Base-by-base conservation (phyloP, 2,888 invertebrate species). In the Machimus atricapillus region DNA sequence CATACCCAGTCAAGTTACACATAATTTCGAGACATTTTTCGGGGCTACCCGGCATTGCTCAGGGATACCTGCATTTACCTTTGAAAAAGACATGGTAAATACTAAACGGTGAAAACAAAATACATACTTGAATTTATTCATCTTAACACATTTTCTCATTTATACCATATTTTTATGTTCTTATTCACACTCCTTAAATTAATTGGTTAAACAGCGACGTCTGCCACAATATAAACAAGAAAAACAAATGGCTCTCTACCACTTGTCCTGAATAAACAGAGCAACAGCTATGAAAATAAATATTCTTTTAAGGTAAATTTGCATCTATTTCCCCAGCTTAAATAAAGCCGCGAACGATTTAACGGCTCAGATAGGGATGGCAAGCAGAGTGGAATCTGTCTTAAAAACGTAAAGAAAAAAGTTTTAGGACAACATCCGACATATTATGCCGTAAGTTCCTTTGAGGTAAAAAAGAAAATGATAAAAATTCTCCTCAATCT, bases 381-480 rank as follows among this genome's bases (percentile, higher is more conserved):
- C 3, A 58, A 66, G 12, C 66, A 14, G 66, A 19, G 23, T 19
- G 58, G 66, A 66, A 7, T 56, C 66, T 66, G 8, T 76, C 37
- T 76, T 43, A 23, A 78, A 43, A 77, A 40, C 40, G 77, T 2
- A 43, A 12, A 12, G 16, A 23, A 78, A 78, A 78, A 43, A 78
- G 8, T 78, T 78, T 16, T 23, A 43, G 34, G 34, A 37, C 77
- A 78, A 46, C 40, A 78, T 78, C 19, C 37, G 77, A 40, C 78
- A 78, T 37, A 23, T 78, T 23, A 40, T 14, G 78, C 43, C 19
- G 6, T 78, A 78, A 19, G 43, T 14, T 81, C n/a, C n/a, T 31
- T 81, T 31, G 56, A 56, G 16, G 81, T 81, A 81, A 56, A 81
- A 23, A 81, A 27, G n/a, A 81, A 81, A 27, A 81, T 81, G 66